Percentiles rank a stretch among this genome's conserved stretches.
These are phyloP conservation scores for Bucco capensis DNA, from an alignment of 2,113 vertebrate genomes.

Conservation along the genomic window DNA sequence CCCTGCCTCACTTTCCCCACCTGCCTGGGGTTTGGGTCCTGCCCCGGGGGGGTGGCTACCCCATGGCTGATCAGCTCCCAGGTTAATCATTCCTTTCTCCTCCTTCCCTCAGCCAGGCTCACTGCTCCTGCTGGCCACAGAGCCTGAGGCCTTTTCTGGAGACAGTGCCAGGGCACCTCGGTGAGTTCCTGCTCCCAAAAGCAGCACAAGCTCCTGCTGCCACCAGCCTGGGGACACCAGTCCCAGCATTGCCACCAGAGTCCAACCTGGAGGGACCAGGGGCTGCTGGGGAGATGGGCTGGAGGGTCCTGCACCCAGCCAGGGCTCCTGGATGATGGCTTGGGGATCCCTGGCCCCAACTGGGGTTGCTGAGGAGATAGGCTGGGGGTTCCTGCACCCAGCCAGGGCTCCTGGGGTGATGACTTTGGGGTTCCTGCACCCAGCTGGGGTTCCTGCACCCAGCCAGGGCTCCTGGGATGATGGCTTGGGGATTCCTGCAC, in stretches of 20 bases:
- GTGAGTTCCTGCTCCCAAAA: too few relatives aligned
- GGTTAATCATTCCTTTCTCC: conserved; percentile 30
- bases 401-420: too few relatives aligned
- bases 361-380: background rate
- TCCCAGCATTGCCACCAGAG: background rate
- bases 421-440: background rate
- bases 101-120: background rate
- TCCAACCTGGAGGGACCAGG: rapidly evolving
- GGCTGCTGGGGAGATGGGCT: background rate
- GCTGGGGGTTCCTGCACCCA: too few relatives aligned
- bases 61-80: rapidly evolving
- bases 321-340: background rate
- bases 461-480: background rate
- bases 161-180: too few relatives aligned
- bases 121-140: rapidly evolving
- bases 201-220: rapidly evolving
- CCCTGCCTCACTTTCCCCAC: background rate
- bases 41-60: rapidly evolving
- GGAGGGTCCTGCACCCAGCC: background rate
- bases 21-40: background rate
- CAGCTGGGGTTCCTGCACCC: too few relatives aligned
- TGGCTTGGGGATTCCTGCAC: background rate
- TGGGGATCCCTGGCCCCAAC: background rate
- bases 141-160: too few relatives aligned
- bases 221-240: background rate